Evolutionary conservation across 2,797 vertebrate genomes (phyloP), one percentile per base, ranked within the genome.

Genomic region (Myiothlypis chrysogaster): DNA sequence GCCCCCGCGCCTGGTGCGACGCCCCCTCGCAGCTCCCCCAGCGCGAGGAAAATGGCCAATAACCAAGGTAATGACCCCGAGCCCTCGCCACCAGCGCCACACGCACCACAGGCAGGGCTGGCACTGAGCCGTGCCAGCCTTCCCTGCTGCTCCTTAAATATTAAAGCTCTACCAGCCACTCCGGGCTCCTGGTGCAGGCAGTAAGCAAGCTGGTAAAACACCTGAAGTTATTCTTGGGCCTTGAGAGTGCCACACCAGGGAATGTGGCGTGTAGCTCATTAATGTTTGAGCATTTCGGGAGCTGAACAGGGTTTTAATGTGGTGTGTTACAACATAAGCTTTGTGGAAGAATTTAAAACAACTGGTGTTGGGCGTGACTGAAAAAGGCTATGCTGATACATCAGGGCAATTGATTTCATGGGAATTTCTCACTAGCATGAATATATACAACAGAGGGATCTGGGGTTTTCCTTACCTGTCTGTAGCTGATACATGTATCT

Each of bases 21-120:
- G 79, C 96, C 96, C 83, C 96, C 96, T 91, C 95, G 96, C 95
- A 97, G 97, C 96, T 97, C 97, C 95, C 97, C 97, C 94, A 94
- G 47, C 86, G 4, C 95, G 94, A 97, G 97, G 94, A 97, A 97
- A 96, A 96, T 97, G 96, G 96, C 97, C 96, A 94, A 89, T 97
- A 96, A 95, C 88, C 97, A 97, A 97, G 97, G 97, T 97, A 97
- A 97, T 87, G n/a, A 96, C 82, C 34, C 82, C 43, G 13, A 35
- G 73, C 18, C 44, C 70, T 56, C 52, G 70, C 46, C 14, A 7
- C 30, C 80, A 53, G 63, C 87, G 2, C 90, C 76, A 4, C 46
- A n/a, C 72, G 50, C 84, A 15, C 66, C 32, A 79, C 73, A 34
- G 95, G 52, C 89, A 70, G 14, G 47, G 83, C 32, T 47, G 30